These are phyloP conservation scores for Montipora capitata DNA, from an alignment of 92 coral and sea anemone species.

Conservation along the genomic window DNA sequence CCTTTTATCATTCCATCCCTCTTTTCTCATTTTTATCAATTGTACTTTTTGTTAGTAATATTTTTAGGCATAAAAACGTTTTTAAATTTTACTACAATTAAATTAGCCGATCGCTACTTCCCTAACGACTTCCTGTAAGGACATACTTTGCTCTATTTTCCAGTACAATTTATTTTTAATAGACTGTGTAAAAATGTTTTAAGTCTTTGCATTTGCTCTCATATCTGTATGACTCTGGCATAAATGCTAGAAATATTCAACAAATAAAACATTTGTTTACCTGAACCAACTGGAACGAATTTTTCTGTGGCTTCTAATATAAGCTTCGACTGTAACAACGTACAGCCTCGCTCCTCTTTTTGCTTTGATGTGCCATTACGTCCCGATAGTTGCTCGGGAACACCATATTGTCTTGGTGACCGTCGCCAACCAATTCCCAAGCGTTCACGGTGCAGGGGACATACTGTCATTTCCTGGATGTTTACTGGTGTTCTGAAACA, in stretches of 20 bases:
- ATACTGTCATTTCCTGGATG: conserved; percentile 46
- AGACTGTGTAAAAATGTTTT: conserved; percentile 7
- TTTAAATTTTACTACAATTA: neutral
- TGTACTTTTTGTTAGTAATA: neutral
- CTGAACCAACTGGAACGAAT: conserved; percentile 50
- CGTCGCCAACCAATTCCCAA: conserved; percentile 40
- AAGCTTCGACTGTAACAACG: conserved; percentile 16
- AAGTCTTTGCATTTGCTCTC: conserved; percentile 9
- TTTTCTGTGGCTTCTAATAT: conserved; percentile 36
- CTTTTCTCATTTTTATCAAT: neutral
- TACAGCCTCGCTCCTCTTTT: conserved; percentile 41
- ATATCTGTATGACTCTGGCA: conserved; percentile 14
- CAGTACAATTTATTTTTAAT: conserved; percentile 3
- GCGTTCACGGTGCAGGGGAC: conserved; percentile 43
- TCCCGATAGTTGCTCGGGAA: conserved; percentile 19
- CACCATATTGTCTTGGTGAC: conserved; percentile 11
- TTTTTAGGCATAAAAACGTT: neutral
- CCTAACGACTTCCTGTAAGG: neutral
- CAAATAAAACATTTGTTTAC: conserved; percentile 15
- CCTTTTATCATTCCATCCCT: neutral
- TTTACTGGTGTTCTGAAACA: conserved; percentile 54
- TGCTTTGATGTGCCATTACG: conserved; percentile 16
- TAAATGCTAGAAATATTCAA: neutral
- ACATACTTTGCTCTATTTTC: conserved; percentile 5
- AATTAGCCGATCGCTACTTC: conserved; percentile 1